Evolutionary conservation across 2,888 invertebrate genomes (phyloP).

Genomic region (Metalampra italica): DNA sequence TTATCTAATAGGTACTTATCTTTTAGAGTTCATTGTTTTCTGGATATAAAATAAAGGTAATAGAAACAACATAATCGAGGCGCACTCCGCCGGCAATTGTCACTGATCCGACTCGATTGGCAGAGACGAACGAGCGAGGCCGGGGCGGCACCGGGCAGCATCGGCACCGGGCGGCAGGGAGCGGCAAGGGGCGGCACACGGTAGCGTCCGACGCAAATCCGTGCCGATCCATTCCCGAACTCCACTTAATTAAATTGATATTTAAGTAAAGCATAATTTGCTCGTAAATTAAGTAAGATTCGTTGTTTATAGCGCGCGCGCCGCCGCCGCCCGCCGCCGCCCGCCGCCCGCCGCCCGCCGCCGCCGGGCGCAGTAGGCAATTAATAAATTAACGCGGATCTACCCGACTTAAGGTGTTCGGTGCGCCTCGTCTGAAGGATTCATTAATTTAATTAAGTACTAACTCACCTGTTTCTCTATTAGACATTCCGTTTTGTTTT

Average conservation of each 20-base stretch:
- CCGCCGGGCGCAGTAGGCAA: slow-evolving; percentile 62
- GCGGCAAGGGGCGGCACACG: no score
- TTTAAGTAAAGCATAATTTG: slow-evolving; percentile 78
- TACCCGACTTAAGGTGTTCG: slow-evolving; percentile 65
- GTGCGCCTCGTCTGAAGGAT: slow-evolving; percentile 53
- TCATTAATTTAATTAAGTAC: slow-evolving; percentile 65
- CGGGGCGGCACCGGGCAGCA: slow-evolving; percentile 5
- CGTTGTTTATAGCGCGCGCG: slow-evolving; percentile 69
- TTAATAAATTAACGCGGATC: slow-evolving; percentile 76
- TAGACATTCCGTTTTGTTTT: slow-evolving; percentile 2
- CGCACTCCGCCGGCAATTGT: slow-evolving; percentile 9
- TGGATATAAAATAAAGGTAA: slow-evolving; percentile 11
- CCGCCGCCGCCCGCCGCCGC: background rate
- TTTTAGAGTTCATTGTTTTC: background rate
- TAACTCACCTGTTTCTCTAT: slow-evolving; percentile 23
- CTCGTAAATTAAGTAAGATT: slow-evolving; percentile 76
- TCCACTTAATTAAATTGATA: slow-evolving; percentile 78
- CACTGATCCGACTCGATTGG: slow-evolving; percentile 47
- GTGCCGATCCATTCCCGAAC: slow-evolving; percentile 55
- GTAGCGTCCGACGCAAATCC: slow-evolving; percentile 46
- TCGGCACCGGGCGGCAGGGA: background rate
- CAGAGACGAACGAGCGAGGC: slow-evolving; percentile 62
- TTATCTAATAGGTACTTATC: background rate
- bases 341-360: background rate
- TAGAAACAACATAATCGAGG: slow-evolving; percentile 29